These are phyloP conservation scores for Xiphias gladius DNA, from an alignment of 2,113 vertebrate genomes.

Conservation along the genomic window DNA sequence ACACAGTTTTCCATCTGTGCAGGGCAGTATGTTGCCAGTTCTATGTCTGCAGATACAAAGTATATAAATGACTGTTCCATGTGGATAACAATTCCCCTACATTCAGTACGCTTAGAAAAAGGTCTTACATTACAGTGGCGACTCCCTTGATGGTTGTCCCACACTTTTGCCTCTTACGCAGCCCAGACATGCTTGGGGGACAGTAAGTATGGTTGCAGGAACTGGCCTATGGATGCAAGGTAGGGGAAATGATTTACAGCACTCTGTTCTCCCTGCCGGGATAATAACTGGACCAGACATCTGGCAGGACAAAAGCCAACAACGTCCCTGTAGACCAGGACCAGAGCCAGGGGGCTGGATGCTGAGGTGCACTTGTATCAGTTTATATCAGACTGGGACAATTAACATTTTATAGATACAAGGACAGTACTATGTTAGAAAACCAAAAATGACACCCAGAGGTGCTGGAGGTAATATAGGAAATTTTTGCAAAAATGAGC, in stretches of 20 bases:
- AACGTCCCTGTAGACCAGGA: slow-evolving; percentile 22
- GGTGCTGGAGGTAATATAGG: no score
- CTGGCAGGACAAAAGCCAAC: slow-evolving; percentile 40
- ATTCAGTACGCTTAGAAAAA: not conserved
- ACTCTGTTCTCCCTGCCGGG: slow-evolving; percentile 23
- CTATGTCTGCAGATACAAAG: slow-evolving; percentile 38
- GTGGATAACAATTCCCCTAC: slow-evolving; percentile 30
- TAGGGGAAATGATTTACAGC: slow-evolving; percentile 48
- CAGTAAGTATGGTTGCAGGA: slow-evolving; percentile 48
- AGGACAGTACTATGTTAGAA: not conserved
- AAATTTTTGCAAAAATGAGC: no score
- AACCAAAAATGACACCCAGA: not conserved
- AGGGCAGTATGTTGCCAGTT: slow-evolving; percentile 30
- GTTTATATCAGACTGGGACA: no score
- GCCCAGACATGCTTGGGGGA: slow-evolving; percentile 40
- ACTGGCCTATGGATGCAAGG: slow-evolving; percentile 38
- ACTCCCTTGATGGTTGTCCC: slow-evolving; percentile 44
- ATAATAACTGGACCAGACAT: slow-evolving; percentile 69
- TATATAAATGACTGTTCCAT: slow-evolving; percentile 31
- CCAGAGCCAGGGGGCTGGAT: slow-evolving; percentile 19
- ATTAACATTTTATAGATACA: no score
- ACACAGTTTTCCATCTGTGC: slow-evolving; percentile 51
- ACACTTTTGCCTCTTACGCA: slow-evolving; percentile 42
- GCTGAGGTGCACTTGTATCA: not conserved
- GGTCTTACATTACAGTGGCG: slow-evolving; percentile 51